A percentile compares a stretch with the other conserved stretches of the same genome.
phyloP scores from a whole-genome alignment of 2,888 invertebrate species.

The Polietes domitor region DNA sequence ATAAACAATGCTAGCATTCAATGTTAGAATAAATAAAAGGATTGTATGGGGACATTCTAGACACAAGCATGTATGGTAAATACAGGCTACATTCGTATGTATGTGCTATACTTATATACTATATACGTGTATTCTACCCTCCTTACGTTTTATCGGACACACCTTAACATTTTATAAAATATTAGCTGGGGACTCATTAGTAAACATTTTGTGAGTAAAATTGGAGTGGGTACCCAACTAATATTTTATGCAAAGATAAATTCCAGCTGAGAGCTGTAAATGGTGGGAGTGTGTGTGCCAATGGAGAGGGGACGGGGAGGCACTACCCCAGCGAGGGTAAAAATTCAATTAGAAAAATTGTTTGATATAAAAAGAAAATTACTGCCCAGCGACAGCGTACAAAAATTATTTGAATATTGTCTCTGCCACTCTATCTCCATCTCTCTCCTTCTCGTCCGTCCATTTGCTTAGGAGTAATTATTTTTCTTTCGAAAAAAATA shows the following conservation, averaged over 20 bases:
- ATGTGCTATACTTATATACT: not conserved
- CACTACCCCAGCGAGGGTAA: not conserved
- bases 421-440: not conserved
- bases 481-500: constrained; percentile 10
- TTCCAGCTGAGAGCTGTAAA: not conserved
- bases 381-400: not conserved
- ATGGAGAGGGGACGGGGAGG: not conserved
- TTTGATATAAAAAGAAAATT: constrained; percentile 46
- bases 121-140: not conserved
- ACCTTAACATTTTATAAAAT: constrained; percentile 54
- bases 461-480: constrained; percentile 20
- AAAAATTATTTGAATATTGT: not conserved
- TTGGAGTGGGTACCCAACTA: constrained; percentile 24
- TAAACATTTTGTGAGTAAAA: constrained; percentile 29
- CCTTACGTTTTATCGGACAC: not conserved
- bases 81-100: not conserved
- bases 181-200: constrained; percentile 64
- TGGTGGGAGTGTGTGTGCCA: too few species aligned
- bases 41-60: not conserved
- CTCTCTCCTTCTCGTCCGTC: not conserved
- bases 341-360: constrained; percentile 64
- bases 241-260: constrained; percentile 58
- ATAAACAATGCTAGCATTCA: constrained; percentile 14
- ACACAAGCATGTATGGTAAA: not conserved
- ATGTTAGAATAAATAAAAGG: constrained; percentile 20